Evolutionary conservation across 2,888 invertebrate genomes (phyloP).

Genomic region (Patella ulyssiponensis): DNA sequence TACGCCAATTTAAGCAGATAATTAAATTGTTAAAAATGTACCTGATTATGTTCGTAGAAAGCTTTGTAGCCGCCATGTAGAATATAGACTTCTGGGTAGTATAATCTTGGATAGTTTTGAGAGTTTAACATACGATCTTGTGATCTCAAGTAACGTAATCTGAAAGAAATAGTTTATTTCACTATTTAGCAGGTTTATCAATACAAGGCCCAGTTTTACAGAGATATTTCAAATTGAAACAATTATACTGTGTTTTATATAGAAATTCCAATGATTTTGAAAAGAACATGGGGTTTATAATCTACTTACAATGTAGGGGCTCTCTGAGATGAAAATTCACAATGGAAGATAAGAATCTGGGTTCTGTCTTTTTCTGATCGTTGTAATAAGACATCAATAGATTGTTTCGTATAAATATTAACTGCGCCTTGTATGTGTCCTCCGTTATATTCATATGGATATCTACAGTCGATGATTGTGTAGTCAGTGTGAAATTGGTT

Average conservation of each 20-base stretch:
- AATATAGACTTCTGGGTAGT: constrained; percentile 93
- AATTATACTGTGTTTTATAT: background rate
- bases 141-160: constrained; percentile 85
- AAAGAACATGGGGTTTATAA: background rate
- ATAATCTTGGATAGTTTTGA: constrained; percentile 84
- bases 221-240: background rate
- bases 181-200: background rate
- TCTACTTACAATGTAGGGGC: constrained; percentile 34
- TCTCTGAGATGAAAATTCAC: constrained; percentile 38
- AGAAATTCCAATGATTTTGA: background rate
- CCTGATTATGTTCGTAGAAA: constrained; percentile 80
- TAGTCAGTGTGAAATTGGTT: constrained; percentile 78
- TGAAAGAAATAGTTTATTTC: constrained; percentile 69
- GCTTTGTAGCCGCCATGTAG: constrained; percentile 89
- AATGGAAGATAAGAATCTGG: constrained; percentile 35
- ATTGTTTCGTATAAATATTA: constrained; percentile 21
- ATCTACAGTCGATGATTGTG: constrained; percentile 90
- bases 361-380: constrained; percentile 13
- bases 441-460: constrained; percentile 88
- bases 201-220: background rate
- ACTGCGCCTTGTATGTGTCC: constrained; percentile 18
- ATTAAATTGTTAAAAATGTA: constrained; percentile 23
- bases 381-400: constrained; percentile 20
- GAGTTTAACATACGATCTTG: constrained; percentile 85
- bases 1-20: background rate